Conservation (phyloP, 1,140 invertebrate species). For the Saccostrea cuccullata region DNA sequence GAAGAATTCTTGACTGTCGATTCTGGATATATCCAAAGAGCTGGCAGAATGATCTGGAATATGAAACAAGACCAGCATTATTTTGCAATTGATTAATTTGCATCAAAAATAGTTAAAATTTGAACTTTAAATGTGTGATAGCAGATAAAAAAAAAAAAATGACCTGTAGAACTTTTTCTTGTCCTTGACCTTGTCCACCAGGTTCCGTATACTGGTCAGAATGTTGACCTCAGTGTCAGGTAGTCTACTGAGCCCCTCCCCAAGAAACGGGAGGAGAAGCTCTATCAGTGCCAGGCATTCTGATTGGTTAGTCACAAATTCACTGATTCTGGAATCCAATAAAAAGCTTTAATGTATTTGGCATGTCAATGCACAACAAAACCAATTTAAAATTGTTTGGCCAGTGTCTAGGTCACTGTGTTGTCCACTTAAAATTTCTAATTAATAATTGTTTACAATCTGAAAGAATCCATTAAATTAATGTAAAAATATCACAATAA, state of each 20-base stretch:
- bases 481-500: too few species aligned
- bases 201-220: conserved; percentile 86
- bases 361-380: neutral
- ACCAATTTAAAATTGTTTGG: too few species aligned
- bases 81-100: too few species aligned
- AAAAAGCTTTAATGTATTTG: neutral
- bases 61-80: conserved; percentile 38
- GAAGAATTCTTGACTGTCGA: conserved; percentile 68
- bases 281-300: conserved; percentile 84
- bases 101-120: too few species aligned
- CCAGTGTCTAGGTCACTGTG: neutral
- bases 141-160: neutral
- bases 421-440: too few species aligned
- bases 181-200: conserved; percentile 84
- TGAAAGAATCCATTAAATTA: too few species aligned
- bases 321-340: conserved; percentile 70
- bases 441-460: too few species aligned
- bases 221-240: conserved; percentile 76
- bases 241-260: conserved; percentile 63
- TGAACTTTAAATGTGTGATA: too few species aligned
- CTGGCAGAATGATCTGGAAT: conserved; percentile 67
- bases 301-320: conserved; percentile 69
- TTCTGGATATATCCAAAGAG: conserved; percentile 73
- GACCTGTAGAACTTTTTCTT: conserved; percentile 82
- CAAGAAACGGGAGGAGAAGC: conserved; percentile 87